Evolutionary conservation across 2,888 invertebrate genomes (phyloP), one percentile per base, ranked within the genome.

Genomic region (Stenodera caucasica): DNA sequence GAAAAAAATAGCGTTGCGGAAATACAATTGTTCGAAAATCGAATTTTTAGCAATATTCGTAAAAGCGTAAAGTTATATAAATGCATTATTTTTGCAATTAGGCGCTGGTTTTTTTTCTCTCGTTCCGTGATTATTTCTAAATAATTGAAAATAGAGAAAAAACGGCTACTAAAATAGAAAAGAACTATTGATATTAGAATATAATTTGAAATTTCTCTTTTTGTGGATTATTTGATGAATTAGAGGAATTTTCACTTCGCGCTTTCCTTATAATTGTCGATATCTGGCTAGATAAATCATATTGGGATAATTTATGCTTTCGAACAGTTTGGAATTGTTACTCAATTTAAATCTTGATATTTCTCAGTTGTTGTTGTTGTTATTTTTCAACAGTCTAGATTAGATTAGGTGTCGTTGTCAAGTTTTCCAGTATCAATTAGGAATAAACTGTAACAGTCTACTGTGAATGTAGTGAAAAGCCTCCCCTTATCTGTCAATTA

Each of bases 21-120:
- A 63, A 60, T 53, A 59, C 57, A 57, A 63, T 63, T 57, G 54
- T 63, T 60, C 55, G 55, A 58, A 49, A 55, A 29, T 21, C 33
- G 23, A 55, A 59, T 61, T 67, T 66, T 69, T 51, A 63, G 52
- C 50, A 60, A 59, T 63, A 70, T 66, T 65, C 68, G 65, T 63
- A 70, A 69, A 69, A 70, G 69, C 70, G 70, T 70, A 70, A 70
- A 71, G 71, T 75, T 74, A 75, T 68, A 72, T 72, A 74, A 75
- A 69, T 67, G 64, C 53, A 66, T 64, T 68, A 67, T 72, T 72
- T 63, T 65, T 61, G 61, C 61, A 64, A 62, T 65, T 60, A 67
- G 37, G 15, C 8, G 14, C 35, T 35, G n/a, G 1, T 15, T 37
- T 37, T 37, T 15, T 15, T 15, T 15, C 15, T 8, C 7, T 14